Evolutionary conservation across 2,888 invertebrate genomes (phyloP).

Genomic region (Phyllotreta cruciferae): DNA sequence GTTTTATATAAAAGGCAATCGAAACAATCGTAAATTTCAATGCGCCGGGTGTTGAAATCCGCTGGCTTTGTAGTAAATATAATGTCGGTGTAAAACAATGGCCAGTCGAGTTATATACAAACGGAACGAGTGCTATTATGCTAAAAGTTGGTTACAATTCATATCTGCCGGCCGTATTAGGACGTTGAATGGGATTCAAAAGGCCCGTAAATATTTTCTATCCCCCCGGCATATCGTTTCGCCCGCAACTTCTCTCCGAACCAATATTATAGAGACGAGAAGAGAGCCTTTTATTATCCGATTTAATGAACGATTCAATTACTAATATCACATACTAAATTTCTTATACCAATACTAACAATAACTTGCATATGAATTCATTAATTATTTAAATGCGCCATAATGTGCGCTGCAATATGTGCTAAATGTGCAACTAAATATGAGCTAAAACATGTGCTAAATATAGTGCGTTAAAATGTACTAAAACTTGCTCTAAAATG

Average conservation of each 20-base stretch:
- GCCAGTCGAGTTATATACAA: constrained; percentile 38
- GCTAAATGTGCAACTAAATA: too few relatives aligned
- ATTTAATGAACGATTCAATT: too few relatives aligned
- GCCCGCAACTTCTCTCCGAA: neutral
- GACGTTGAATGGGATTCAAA: constrained; percentile 40
- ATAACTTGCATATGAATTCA: too few relatives aligned
- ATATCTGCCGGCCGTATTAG: constrained; percentile 51
- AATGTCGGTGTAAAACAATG: constrained; percentile 42
- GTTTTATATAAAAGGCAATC: constrained; percentile 30
- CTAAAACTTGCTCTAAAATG: too few relatives aligned
- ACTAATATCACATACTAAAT: too few relatives aligned
- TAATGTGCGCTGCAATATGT: too few relatives aligned
- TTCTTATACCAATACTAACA: too few relatives aligned
- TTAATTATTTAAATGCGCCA: too few relatives aligned
- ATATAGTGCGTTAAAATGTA: too few relatives aligned
- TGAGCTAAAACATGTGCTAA: too few relatives aligned
- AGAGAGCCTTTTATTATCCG: too few relatives aligned
- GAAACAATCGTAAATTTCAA: constrained; percentile 36
- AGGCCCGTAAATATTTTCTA: constrained; percentile 42
- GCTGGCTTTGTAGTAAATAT: constrained; percentile 40
- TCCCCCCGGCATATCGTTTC: constrained; percentile 32
- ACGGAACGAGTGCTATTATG: constrained; percentile 39
- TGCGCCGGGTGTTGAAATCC: constrained; percentile 42
- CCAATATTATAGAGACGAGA: too few relatives aligned
- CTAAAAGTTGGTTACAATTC: constrained; percentile 46